phyloP scores from a whole-genome alignment of 2,888 invertebrate species.

The Pocota personata region DNA sequence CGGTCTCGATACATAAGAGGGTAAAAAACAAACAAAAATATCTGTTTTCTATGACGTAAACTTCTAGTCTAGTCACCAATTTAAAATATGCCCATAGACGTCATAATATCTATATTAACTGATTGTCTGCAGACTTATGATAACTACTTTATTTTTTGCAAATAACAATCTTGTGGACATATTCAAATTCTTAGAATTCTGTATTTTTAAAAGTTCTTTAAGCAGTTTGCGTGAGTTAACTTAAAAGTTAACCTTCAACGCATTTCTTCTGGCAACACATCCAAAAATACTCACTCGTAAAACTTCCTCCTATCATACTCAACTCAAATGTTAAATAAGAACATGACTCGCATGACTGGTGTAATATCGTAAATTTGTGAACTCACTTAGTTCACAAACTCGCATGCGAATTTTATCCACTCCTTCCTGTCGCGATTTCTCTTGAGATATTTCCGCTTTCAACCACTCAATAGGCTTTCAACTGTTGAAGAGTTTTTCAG shows the following conservation, averaged over 20 bases:
- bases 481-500: conserved; percentile 1
- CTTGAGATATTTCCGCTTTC: conserved; percentile 17
- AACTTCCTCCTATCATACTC: background rate
- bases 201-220: too few species aligned
- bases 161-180: too few species aligned
- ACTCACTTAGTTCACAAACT: too few species aligned
- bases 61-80: background rate
- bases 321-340: background rate
- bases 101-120: background rate
- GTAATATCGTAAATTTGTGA: conserved; percentile 33
- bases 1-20: too few species aligned
- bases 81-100: background rate
- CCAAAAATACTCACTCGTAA: background rate
- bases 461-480: conserved; percentile 25
- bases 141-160: too few species aligned
- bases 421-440: background rate
- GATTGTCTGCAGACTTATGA: background rate
- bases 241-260: background rate
- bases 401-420: too few species aligned
- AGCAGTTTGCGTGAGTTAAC: background rate
- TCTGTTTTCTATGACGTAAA: background rate
- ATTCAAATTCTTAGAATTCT: too few species aligned
- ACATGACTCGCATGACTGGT: background rate
- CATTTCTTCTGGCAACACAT: background rate
- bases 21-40: background rate